Evolutionary conservation across 2,888 invertebrate species (phyloP), one percentile per base, ranked within the genome.

Genomic region (Drosophila atripex): DNA sequence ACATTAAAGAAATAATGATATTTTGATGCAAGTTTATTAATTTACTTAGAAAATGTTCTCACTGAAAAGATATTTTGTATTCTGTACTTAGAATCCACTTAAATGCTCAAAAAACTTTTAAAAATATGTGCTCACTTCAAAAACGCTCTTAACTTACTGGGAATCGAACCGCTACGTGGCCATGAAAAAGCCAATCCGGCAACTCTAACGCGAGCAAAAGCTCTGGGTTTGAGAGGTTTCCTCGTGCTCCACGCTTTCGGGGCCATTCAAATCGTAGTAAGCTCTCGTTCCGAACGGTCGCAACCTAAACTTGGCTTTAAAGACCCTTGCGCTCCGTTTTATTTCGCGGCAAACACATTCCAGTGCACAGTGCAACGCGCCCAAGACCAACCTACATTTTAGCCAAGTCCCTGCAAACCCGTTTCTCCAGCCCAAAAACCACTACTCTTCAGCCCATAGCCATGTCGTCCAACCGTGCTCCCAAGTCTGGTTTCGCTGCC

Each of bases 401-500:
- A 57, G 73, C 77, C 77, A 71, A 76, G 74, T 80, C 74, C 77
- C 87, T 84, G 77, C 80, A 90, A 90, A 89, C 89, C 79, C 77
- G 90, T 89, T 89, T 89, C 66, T 45, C 12, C 47, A 70, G 43
- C 72, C 30, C 66, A 65, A 85, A 82, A 54, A 60, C 49, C 61
- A 73, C 63, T 43, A 56, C 41, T 41, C 18, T 49, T 56, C 61
- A 63, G 57, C 65, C 21, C 21, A 70, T 60, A 73, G 88, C 89
- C 87, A 91, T 91, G 92, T 90, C 92, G 76, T 89, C 89, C 75
- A 91, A 91, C 86, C 91, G 91, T 88, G 91, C 91, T 80, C 88
- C 91, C 83, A 91, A 91, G 87, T 91, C 91, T 80, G 98, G 98
- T 94, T 97, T 98, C 93, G 98, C 98, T 86, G 97, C 98, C 65